Percentiles rank a stretch among this genome's conserved stretches.
Conservation (phyloP, 2,888 invertebrate genomes). For the Ommatoiulus sabulosus region DNA sequence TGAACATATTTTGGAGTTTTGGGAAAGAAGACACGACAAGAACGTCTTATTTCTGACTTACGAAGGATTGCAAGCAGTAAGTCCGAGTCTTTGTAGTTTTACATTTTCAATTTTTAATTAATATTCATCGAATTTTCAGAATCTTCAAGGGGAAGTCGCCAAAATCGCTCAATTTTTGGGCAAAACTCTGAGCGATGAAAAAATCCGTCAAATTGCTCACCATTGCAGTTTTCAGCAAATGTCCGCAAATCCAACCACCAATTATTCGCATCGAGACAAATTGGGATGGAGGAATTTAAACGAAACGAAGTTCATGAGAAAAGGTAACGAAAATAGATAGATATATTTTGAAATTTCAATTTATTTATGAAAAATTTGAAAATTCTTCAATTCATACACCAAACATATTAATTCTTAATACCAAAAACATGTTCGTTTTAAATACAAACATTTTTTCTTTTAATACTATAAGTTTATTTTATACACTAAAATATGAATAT, state of each 20-base stretch:
- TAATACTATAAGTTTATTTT: too few relatives aligned
- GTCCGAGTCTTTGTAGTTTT: background rate
- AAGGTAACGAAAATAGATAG: slow-evolving; percentile 1
- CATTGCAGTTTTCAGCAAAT: slow-evolving; percentile 41
- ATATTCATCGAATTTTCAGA: background rate
- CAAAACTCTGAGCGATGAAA: background rate
- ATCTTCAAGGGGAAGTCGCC: background rate
- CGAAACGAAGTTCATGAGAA: slow-evolving; percentile 46
- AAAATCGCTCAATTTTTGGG: slow-evolving; percentile 47
- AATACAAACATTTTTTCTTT: too few relatives aligned
- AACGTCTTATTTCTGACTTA: slow-evolving; percentile 84
- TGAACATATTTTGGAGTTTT: slow-evolving; percentile 83
- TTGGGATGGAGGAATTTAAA: slow-evolving; percentile 38
- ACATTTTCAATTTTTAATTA: too few relatives aligned
- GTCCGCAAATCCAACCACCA: background rate
- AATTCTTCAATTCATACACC: background rate
- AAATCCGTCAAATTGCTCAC: slow-evolving; percentile 1
- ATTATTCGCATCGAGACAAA: slow-evolving; percentile 28
- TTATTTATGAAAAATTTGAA: background rate
- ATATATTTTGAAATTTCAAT: too few relatives aligned
- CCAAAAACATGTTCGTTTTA: too few relatives aligned
- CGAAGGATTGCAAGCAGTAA: slow-evolving; percentile 80
- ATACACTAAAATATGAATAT: too few relatives aligned
- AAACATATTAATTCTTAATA: too few relatives aligned
- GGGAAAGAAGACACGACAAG: slow-evolving; percentile 77